Percentiles rank a stretch among this genome's conserved stretches.
Conservation (phyloP, 2,797 vertebrate species). For the Staurois parvus region DNA sequence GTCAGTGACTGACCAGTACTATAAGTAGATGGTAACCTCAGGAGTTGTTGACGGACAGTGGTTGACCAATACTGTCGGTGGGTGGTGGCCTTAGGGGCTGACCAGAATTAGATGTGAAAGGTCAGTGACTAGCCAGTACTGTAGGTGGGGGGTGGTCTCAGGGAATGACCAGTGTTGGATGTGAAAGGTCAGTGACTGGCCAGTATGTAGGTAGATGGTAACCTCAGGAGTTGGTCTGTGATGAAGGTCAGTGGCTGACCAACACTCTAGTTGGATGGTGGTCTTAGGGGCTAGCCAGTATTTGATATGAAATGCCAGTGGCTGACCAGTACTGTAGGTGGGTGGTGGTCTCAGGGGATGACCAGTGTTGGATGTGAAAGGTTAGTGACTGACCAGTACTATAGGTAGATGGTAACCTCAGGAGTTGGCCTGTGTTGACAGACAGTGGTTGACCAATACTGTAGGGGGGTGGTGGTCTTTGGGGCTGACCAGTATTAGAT, state of each 20-base stretch:
- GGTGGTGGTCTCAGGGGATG: neutral
- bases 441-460: neutral
- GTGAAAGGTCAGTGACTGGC: neutral
- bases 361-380: too few species aligned
- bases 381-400: neutral
- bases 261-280: neutral
- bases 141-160: too few species aligned
- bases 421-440: too few species aligned
- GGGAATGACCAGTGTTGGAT: neutral
- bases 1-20: neutral
- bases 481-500: neutral
- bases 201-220: neutral
- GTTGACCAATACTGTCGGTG: neutral
- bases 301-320: neutral
- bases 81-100: too few species aligned
- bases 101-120: too few species aligned
- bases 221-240: too few species aligned
- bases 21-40: too few species aligned
- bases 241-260: neutral
- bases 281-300: neutral
- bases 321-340: neutral
- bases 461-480: too few species aligned
- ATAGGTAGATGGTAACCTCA: too few species aligned
- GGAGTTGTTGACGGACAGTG: too few species aligned
- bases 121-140: neutral